Evolutionary conservation across 2,888 invertebrate species (phyloP).

Genomic region (Tetramorium bicarinatum): DNA sequence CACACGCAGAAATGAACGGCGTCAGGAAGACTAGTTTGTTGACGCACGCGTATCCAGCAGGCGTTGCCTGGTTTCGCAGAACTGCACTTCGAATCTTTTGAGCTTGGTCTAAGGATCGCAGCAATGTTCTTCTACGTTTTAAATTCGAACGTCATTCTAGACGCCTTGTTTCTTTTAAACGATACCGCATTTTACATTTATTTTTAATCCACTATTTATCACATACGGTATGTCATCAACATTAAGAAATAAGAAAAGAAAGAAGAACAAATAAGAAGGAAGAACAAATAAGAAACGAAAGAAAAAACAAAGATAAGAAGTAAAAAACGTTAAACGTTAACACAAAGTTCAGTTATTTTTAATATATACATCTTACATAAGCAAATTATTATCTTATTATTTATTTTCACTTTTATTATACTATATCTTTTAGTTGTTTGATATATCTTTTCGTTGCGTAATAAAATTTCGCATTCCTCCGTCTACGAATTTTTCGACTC

Average conservation of each 20-base stretch:
- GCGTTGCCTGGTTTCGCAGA: not conserved
- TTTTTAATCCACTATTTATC: not conserved
- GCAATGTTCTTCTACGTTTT: no score
- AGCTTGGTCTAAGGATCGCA: no score
- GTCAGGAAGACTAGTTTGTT: not conserved
- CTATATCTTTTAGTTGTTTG: not conserved
- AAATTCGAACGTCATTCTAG: not conserved
- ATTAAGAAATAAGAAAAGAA: not conserved
- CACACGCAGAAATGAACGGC: not conserved
- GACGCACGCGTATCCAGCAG: not conserved
- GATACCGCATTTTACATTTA: not conserved
- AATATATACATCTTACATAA: not conserved
- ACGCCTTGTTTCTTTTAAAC: no score
- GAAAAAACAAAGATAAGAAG: not conserved
- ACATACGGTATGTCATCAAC: not conserved
- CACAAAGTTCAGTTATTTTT: not conserved
- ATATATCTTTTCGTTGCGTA: not conserved
- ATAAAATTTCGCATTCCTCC: not conserved
- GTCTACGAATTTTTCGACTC: not conserved
- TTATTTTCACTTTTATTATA: not conserved
- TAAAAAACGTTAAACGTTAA: not conserved
- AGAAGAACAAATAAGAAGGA: not conserved
- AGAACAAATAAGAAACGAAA: not conserved
- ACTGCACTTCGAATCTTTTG: not conserved
- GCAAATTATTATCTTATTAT: not conserved